These are phyloP conservation scores for Tipula vernalis DNA, from an alignment of 2,888 invertebrate species.

Conservation along the genomic window DNA sequence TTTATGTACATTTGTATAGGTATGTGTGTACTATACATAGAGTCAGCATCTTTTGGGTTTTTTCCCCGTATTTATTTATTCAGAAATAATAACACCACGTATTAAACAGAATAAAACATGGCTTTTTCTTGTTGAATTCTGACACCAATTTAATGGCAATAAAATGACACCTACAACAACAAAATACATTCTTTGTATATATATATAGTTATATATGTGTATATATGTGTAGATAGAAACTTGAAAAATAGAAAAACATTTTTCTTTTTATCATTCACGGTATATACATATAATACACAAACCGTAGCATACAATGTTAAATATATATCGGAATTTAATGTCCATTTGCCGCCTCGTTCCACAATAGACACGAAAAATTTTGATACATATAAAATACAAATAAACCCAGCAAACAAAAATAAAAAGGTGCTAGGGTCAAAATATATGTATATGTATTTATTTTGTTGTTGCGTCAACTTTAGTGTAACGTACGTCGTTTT, in stretches of 20 bases:
- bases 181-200: too few relatives aligned
- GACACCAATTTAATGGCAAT: background rate
- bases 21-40: background rate
- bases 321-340: background rate
- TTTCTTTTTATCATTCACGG: background rate
- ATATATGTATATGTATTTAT: background rate
- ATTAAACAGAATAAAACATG: background rate
- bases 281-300: background rate
- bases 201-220: background rate
- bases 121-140: background rate
- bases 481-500: background rate
- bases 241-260: conserved; percentile 1
- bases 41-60: background rate
- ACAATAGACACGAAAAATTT: background rate
- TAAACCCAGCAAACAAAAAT: background rate
- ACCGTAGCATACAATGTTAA: background rate
- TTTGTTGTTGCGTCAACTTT: background rate
- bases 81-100: background rate
- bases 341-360: background rate
- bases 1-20: background rate
- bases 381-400: background rate
- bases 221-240: background rate
- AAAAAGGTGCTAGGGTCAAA: background rate
- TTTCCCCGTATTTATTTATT: background rate
- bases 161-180: background rate